These are phyloP conservation scores for Crotalus tigris DNA, from an alignment of 2,113 vertebrate genomes.

Conservation along the genomic window DNA sequence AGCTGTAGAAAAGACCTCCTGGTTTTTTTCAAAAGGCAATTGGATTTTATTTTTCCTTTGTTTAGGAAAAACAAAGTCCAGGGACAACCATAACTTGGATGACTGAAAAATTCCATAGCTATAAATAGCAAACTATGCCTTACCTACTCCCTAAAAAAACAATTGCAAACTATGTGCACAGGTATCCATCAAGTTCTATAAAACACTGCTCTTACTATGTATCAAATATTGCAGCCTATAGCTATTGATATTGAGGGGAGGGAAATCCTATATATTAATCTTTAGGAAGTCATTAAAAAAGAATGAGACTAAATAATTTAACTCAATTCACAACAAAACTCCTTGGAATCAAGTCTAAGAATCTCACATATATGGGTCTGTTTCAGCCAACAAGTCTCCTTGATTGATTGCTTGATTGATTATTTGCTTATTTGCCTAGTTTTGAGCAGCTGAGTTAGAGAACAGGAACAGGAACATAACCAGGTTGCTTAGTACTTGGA, in stretches of 20 bases:
- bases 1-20: background rate
- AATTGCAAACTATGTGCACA: background rate
- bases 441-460: slow-evolving; percentile 47
- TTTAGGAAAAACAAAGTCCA: background rate
- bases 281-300: background rate
- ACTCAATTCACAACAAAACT: background rate
- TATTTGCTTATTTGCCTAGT: background rate
- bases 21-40: background rate
- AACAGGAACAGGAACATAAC: background rate
- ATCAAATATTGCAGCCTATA: background rate
- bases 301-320: background rate
- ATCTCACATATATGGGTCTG: background rate
- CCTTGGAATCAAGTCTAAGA: background rate
- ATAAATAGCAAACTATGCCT: background rate
- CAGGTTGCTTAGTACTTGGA: slow-evolving; percentile 34
- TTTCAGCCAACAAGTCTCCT: background rate
- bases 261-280: background rate
- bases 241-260: background rate
- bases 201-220: background rate
- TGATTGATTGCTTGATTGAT: background rate
- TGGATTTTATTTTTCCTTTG: background rate
- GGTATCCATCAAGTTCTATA: background rate
- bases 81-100: background rate
- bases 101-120: background rate
- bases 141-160: background rate